phyloP scores from a whole-genome alignment of 2,113 vertebrate genomes.

The Cyanoramphus novaezelandiae region DNA sequence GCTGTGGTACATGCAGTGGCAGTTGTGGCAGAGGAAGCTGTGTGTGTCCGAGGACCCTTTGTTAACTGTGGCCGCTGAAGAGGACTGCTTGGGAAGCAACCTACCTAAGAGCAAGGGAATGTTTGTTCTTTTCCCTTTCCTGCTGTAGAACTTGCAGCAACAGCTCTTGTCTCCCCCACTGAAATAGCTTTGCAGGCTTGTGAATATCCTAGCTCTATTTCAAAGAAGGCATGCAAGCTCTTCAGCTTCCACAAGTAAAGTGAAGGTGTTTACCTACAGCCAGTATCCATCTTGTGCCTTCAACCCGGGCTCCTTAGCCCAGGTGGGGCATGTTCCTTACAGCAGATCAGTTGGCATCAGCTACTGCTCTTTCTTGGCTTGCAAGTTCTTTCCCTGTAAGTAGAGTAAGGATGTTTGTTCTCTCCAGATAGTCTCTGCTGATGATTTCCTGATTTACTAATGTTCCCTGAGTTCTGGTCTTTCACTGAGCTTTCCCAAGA shows the following conservation, averaged over 20 bases:
- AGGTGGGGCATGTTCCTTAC: neutral
- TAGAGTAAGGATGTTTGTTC: neutral
- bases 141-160: neutral
- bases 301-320: neutral
- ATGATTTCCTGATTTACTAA: neutral
- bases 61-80: neutral
- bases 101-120: neutral
- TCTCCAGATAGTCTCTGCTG: neutral
- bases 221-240: neutral
- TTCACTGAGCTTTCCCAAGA: neutral
- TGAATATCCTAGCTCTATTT: neutral
- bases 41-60: neutral
- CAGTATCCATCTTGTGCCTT: neutral
- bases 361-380: neutral
- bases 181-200: neutral
- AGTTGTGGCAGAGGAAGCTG: neutral
- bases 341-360: neutral
- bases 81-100: neutral
- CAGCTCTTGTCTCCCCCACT: neutral
- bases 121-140: neutral
- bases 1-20: accelerated
- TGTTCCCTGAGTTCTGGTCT: neutral
- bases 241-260: neutral
- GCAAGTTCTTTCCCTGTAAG: neutral
- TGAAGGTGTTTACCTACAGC: neutral